Base-by-base conservation (phyloP, 2,797 vertebrate genomes). In the Rhadinocentrus ornatus region DNA sequence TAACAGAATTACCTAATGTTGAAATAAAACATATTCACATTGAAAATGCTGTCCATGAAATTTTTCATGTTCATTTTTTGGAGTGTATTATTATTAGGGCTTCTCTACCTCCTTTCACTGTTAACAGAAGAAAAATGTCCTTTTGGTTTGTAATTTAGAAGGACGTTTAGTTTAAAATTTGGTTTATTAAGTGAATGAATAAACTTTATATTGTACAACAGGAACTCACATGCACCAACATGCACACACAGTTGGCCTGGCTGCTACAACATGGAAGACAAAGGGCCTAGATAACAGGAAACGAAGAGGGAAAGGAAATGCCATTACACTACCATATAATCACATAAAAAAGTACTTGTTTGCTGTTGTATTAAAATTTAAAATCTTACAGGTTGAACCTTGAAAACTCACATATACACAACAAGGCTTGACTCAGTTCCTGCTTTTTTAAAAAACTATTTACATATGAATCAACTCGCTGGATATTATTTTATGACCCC, bases 401-500 rank as follows among this genome's bases (percentile, higher is more conserved):
- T 71, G 16, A 52, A 67, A 2, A 50, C n/a, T 46, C 2, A 6
- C 46, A 50, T 6, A 2, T 44, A 58, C 24, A 39, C 39, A 60
- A 32, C 24, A 11, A 50, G 2, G 39, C 31, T 46, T 44, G 22
- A 10, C 6, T 58, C 9, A 50, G 2, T 50, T 29, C 0, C 35
- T 46, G n/a, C 29, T 37, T 52, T 52, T 31, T 37, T 13, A 29
- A 56, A 5, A 50, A 41, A 13, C 6, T 46, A 32, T 73, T 61
- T 16, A 46, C 48, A 54, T 59, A 41, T 56, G 15, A 26, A 71
- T n/a, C n/a, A 53, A 35, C 15, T 41, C 73, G 60, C 34, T 64
- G 26, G 27, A 16, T 37, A 64, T 70, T 46, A 59, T 75, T 74
- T 59, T 48, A 57, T 66, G 24, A 71, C 57, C 65, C 22, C 73